Conservation (phyloP, 1,140 invertebrate species). For the Octopus bimaculoides region DNA sequence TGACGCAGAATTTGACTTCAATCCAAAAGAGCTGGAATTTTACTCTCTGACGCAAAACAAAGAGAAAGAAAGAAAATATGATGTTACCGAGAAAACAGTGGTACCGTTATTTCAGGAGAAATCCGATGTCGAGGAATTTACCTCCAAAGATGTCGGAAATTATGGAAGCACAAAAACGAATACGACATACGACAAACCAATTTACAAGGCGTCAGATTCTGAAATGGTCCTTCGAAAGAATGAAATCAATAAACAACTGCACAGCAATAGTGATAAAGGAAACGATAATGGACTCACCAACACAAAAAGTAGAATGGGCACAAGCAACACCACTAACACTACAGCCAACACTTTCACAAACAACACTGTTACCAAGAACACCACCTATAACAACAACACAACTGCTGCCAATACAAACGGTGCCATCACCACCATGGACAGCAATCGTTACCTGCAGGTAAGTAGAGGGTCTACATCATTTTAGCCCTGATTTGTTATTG, state of each 20-base stretch:
- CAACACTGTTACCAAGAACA: no score
- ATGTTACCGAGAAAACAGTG: neutral
- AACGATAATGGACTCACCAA: neutral
- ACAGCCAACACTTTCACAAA: no score
- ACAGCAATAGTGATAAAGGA: neutral
- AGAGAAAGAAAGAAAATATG: conserved; percentile 4
- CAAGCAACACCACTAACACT: no score
- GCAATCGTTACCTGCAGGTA: no score
- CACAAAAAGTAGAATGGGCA: no score
- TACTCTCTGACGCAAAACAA: neutral
- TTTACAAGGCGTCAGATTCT: neutral
- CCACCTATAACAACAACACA: no score
- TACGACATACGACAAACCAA: neutral
- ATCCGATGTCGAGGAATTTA: neutral
- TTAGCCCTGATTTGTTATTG: no score
- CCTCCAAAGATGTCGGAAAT: neutral
- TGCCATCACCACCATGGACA: no score
- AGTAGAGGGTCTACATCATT: no score
- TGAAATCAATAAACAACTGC: conserved; percentile 4
- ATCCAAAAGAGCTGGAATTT: neutral
- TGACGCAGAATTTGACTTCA: conserved; percentile 5
- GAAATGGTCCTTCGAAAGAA: conserved; percentile 4
- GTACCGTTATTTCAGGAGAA: neutral
- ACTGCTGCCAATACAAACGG: no score
- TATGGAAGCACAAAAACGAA: neutral